Evolutionary conservation across 2,888 invertebrate genomes (phyloP).

Genomic region (Yponomeuta cagnagella): DNA sequence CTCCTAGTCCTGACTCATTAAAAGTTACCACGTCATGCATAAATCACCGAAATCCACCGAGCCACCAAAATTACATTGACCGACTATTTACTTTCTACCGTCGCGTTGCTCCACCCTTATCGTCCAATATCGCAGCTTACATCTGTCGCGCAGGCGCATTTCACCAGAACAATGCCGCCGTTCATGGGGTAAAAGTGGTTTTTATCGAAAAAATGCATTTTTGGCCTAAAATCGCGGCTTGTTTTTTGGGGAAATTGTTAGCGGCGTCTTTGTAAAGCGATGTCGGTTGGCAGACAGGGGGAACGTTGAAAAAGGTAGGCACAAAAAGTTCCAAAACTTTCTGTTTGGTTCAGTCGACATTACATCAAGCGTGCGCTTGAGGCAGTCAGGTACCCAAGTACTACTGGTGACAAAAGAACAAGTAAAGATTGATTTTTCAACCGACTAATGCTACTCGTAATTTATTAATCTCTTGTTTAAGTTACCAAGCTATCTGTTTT

Average conservation of each 20-base stretch:
- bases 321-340: too few relatives aligned
- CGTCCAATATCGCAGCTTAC: slow-evolving; percentile 35
- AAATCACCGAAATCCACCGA: background rate
- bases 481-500: too few relatives aligned
- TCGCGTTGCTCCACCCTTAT: slow-evolving; percentile 40
- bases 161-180: slow-evolving; percentile 47
- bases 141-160: slow-evolving; percentile 42
- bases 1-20: background rate
- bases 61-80: slow-evolving; percentile 8
- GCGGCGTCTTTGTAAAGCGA: slow-evolving; percentile 19
- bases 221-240: slow-evolving; percentile 40
- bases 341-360: too few relatives aligned
- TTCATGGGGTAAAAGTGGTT: slow-evolving; percentile 43
- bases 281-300: slow-evolving; percentile 5
- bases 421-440: too few relatives aligned
- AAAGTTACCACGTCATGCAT: background rate
- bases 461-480: too few relatives aligned
- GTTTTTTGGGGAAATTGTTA: slow-evolving; percentile 30
- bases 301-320: background rate
- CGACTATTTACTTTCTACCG: slow-evolving; percentile 20
- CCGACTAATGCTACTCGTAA: too few relatives aligned
- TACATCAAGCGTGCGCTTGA: too few relatives aligned
- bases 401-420: too few relatives aligned
- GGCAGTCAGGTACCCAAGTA: too few relatives aligned
- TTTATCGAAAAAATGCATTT: slow-evolving; percentile 44